Evolutionary conservation across 37 sponge, comb jelly and placozoan genomes (phyloP).

Genomic region (Dysidea cf. avara): DNA sequence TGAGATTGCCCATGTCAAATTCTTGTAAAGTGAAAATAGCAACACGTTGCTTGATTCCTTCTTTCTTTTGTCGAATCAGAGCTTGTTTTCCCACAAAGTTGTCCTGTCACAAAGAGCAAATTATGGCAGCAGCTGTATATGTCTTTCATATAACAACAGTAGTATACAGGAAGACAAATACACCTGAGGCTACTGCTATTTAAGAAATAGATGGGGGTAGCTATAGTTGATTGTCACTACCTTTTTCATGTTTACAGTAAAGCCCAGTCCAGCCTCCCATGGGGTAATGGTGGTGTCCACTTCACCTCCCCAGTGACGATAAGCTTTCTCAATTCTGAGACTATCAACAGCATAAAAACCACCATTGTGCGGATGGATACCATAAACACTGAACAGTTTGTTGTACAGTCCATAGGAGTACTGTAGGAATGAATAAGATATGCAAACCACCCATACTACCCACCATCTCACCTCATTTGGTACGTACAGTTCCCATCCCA

Average conservation of each 20-base stretch:
- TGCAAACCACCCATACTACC: background rate
- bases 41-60: slow-evolving; percentile 44
- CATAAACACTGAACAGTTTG: slow-evolving; percentile 43
- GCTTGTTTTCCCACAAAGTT: slow-evolving; percentile 78
- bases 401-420: slow-evolving; percentile 55
- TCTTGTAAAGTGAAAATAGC: slow-evolving; percentile 45
- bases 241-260: slow-evolving; percentile 57
- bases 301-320: slow-evolving; percentile 70
- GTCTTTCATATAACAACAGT: no score
- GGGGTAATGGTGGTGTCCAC: slow-evolving; percentile 68
- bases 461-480: slow-evolving; percentile 59
- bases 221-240: no score
- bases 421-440: slow-evolving; percentile 8
- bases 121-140: background rate
- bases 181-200: background rate
- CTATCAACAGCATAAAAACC: slow-evolving; percentile 76
- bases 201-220: background rate
- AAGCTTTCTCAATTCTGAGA: slow-evolving; percentile 75
- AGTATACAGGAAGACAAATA: background rate
- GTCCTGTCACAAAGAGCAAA: background rate
- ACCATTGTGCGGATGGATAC: slow-evolving; percentile 47
- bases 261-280: slow-evolving; percentile 73
- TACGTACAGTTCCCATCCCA: slow-evolving; percentile 87
- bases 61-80: slow-evolving; percentile 45
- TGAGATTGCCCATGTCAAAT: slow-evolving; percentile 13